Conservation (phyloP, 2,797 vertebrate genomes). For the Cyprinodon diabolis region DNA sequence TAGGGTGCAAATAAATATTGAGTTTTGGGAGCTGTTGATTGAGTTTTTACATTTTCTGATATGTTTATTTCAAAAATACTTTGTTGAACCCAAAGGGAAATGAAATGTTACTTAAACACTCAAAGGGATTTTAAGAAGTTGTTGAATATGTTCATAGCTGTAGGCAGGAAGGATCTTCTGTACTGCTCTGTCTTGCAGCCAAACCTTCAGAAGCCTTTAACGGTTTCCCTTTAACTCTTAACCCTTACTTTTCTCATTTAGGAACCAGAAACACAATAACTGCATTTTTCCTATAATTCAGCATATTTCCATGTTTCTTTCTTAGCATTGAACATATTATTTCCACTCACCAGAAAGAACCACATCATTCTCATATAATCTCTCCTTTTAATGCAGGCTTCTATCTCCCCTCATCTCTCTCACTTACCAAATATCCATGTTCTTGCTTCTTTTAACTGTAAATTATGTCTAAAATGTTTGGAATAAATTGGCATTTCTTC, state of each 20-base stretch:
- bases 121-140: too few species aligned
- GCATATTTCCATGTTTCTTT: slow-evolving; percentile 32
- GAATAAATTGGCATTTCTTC: background rate
- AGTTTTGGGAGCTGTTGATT: slow-evolving; percentile 20
- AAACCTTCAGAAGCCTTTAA: too few species aligned
- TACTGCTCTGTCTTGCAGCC: too few species aligned
- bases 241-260: slow-evolving; percentile 61
- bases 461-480: slow-evolving; percentile 4
- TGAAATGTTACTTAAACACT: too few species aligned
- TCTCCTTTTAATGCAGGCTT: slow-evolving; percentile 50
- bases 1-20: background rate
- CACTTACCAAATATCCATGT: slow-evolving; percentile 16
- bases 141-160: too few species aligned
- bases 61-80: too few species aligned
- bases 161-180: too few species aligned
- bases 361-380: slow-evolving; percentile 56
- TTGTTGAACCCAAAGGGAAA: too few species aligned
- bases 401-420: slow-evolving; percentile 39
- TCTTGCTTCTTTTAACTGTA: background rate
- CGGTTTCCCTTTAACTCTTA: slow-evolving; percentile 22
- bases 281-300: slow-evolving; percentile 50
- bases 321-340: slow-evolving; percentile 70
- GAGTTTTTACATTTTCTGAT: slow-evolving; percentile 51
- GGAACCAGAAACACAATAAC: slow-evolving; percentile 48
- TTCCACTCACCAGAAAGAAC: slow-evolving; percentile 59